Evolutionary conservation across 2,113 vertebrate species (phyloP), one percentile per base, ranked within the genome.

Genomic region (Tiliqua scincoides): DNA sequence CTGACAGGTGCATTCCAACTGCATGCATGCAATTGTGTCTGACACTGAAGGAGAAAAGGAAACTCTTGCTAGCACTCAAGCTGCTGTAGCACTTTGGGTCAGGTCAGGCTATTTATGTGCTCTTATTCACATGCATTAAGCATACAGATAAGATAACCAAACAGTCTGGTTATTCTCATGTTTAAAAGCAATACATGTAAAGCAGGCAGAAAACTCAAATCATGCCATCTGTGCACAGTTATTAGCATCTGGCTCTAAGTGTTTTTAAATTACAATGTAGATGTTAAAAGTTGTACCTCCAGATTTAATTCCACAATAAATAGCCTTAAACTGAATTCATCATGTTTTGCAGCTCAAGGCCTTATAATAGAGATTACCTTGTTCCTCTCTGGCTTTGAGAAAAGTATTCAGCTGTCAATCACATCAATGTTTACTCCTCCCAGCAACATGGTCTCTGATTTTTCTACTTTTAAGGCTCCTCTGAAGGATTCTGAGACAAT

Each of bases 401-500:
- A 59, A 80, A 74, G 54, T 61, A 93, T 14, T 72, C 85, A 86
- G 75, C 20, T 57, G 32, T 54, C 20, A 84, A 48, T 48, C 82
- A 86, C 15, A 12, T 76, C n/a, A 70, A 11, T 83, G 48, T 86
- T 80, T 43, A 40, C 18, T 37, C 62, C 63, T 25, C 6, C 61
- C 37, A 20, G 0, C 15, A 35, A 85, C 86, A 37, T 68, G 23
- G 37, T 27, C 92, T 90, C 92, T 84, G 79, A 5, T 75, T 52
- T 6, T 27, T 15, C 7, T 70, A 65, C 90, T 52, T 54, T 43
- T 84, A 57, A 57, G 54, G 17, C n/a, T 74, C 71, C 90, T 91
- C 84, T 59, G 87, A 89, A 95, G 86, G 78, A 89, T 91, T 94
- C 32, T 86, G 89, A 81, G 87, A 85, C 85, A 95, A 90, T 84